Percentiles rank a stretch among this genome's conserved stretches.
These are phyloP conservation scores for Xenus cinereus DNA, from an alignment of 2,113 vertebrate species.

Conservation along the genomic window DNA sequence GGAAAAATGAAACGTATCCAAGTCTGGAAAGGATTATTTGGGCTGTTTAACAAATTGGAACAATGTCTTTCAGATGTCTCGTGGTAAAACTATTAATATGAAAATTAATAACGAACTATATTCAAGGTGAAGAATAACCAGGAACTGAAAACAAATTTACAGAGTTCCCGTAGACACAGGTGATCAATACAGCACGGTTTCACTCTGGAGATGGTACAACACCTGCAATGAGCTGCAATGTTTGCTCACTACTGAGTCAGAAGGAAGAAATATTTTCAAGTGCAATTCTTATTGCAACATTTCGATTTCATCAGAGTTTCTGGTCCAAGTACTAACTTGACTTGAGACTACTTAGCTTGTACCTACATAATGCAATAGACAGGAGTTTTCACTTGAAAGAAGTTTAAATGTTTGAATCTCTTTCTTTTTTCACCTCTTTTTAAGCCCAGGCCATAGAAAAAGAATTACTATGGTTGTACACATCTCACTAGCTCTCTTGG, in stretches of 20 bases:
- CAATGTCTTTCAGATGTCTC: not conserved
- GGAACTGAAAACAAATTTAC: not conserved
- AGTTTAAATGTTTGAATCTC: not conserved
- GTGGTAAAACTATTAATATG: not conserved
- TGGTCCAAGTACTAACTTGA: not conserved
- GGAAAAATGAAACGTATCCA: not conserved
- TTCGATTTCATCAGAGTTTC: not conserved
- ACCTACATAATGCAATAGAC: not conserved
- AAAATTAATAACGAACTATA: not conserved
- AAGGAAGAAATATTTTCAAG: not conserved
- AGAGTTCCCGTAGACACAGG: not conserved
- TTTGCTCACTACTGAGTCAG: constrained; percentile 45
- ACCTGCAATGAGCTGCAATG: not conserved
- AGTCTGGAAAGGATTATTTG: not conserved
- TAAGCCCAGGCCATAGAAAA: not conserved
- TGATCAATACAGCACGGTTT: not conserved
- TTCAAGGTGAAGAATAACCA: not conserved
- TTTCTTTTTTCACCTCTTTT: not conserved
- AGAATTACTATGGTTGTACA: not conserved
- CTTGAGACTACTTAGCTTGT: not conserved
- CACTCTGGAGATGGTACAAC: not conserved
- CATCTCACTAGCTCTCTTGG: not conserved
- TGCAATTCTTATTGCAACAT: constrained; percentile 33
- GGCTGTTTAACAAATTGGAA: not conserved
- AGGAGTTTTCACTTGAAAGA: not conserved